phyloP scores from a whole-genome alignment of 2,797 vertebrate species.

The Hippoglossus hippoglossus region DNA sequence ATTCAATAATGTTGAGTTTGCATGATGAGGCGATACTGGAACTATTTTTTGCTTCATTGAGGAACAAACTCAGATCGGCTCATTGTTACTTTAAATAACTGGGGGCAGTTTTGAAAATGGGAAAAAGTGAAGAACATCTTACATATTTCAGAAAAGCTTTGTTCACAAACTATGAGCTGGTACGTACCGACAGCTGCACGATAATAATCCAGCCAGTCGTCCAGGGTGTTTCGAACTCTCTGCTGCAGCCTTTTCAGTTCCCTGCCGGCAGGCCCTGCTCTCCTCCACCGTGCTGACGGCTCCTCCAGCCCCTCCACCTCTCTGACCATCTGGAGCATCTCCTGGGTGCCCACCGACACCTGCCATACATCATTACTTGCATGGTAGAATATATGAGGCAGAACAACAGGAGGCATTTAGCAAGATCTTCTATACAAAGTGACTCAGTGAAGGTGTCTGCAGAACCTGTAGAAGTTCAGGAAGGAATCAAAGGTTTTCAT shows the following conservation, averaged over 20 bases:
- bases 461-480: neutral
- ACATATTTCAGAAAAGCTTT: slow-evolving; percentile 2
- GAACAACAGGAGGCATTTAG: slow-evolving; percentile 24
- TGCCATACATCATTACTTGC: slow-evolving; percentile 37
- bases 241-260: slow-evolving; percentile 76
- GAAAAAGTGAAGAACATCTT: neutral
- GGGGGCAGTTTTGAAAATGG: too few relatives aligned
- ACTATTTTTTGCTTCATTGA: slow-evolving; percentile 62
- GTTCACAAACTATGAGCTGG: slow-evolving; percentile 9
- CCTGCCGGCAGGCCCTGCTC: slow-evolving; percentile 47
- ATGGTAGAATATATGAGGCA: slow-evolving; percentile 23
- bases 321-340: slow-evolving; percentile 58
- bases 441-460: slow-evolving; percentile 11
- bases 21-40: slow-evolving; percentile 65
- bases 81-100: slow-evolving; percentile 1
- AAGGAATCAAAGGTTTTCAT: neutral
- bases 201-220: slow-evolving; percentile 82
- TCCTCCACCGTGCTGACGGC: slow-evolving; percentile 56
- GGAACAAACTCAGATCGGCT: slow-evolving; percentile 36
- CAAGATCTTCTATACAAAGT: slow-evolving; percentile 18
- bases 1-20: slow-evolving; percentile 78
- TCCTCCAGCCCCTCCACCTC: slow-evolving; percentile 56
- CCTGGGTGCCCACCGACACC: slow-evolving; percentile 39
- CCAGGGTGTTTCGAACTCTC: slow-evolving; percentile 70
- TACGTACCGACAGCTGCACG: slow-evolving; percentile 72